Conservation (phyloP, 2,113 vertebrate genomes). For the Tricholaema leucomelas region DNA sequence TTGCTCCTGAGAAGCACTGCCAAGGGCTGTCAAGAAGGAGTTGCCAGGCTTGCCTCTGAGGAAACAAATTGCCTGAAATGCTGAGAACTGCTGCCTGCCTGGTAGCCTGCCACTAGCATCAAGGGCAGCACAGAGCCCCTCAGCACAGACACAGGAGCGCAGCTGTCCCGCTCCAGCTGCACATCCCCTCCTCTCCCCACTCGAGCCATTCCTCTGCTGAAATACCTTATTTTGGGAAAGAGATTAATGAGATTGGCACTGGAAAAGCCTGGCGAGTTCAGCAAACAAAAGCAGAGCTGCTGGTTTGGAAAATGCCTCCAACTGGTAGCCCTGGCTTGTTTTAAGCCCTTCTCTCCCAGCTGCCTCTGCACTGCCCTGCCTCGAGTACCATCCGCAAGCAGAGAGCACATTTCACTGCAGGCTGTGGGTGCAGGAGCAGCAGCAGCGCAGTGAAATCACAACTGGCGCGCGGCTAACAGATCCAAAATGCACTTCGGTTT, state of each 20-base stretch:
- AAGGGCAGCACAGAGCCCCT: background rate
- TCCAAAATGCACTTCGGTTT: background rate
- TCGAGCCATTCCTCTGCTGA: background rate
- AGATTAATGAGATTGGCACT: background rate
- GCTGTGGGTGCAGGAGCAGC: fast-evolving
- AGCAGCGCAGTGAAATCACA: too few relatives aligned
- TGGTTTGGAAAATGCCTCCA: background rate
- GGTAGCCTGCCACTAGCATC: background rate
- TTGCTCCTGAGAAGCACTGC: background rate
- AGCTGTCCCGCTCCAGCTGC: background rate
- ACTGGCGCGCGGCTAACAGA: background rate
- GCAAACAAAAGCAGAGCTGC: slow-evolving; percentile 46
- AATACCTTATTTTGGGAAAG: slow-evolving; percentile 43
- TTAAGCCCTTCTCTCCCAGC: background rate
- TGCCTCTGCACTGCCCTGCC: background rate
- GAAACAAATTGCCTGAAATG: background rate
- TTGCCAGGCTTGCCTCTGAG: background rate
- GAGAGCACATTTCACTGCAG: background rate
- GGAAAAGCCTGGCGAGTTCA: slow-evolving; percentile 5
- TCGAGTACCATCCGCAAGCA: fast-evolving
- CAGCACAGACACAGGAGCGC: fast-evolving
- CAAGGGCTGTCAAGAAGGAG: background rate
- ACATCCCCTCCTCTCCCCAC: background rate
- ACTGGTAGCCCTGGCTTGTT: background rate
- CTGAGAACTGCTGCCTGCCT: background rate